Evolutionary conservation across 1,140 invertebrate genomes (phyloP), one percentile per base, ranked within the genome.

Genomic region (Zophobas morio): DNA sequence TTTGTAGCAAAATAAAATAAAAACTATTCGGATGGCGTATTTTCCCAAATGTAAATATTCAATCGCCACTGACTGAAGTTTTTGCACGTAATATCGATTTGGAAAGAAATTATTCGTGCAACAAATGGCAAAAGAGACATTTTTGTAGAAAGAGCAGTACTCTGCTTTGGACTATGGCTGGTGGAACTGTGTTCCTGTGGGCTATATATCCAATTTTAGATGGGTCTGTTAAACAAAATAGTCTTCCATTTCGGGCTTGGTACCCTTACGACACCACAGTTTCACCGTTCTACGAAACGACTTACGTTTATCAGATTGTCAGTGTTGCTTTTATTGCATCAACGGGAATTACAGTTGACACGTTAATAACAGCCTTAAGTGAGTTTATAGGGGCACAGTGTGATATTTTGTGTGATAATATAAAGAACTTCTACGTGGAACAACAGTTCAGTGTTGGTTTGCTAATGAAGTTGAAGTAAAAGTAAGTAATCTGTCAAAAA

Each of bases 171-270:
- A 20, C 2, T 20, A 51, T 20, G n/a, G 49, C 49, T 32, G n/a
- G n/a, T 8, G n/a, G 60, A 32, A 36, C 60, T 20, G 20, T 39
- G 0, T 40, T 66, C 6, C 42, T 66, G 4, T 66, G 60, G 60
- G n/a, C 60, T n/a, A 36, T 5, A n/a, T 66, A 36, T 66, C 60
- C 60, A 8, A 66, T 66, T 42, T 66, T 66, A 1, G 60, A 66
- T 39, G 33, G 33, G 3, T 66, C 36, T 37, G 6, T 39, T 0
- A 42, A 32, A 40, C 37, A 66, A 2, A 20, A 66, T 32, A 37
- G 60, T n/a, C 42, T 66, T 2, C 60, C 60, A 20, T 66, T 66
- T 33, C 32, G 40, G 37, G 60, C 60, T 20, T 66, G 60, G 60
- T 66, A 66, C 39, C 60, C 60, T 20, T 66, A 66, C 20, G 39